Evolutionary conservation across 2,797 vertebrate species (phyloP).

Genomic region (Jordanella pulchra): DNA sequence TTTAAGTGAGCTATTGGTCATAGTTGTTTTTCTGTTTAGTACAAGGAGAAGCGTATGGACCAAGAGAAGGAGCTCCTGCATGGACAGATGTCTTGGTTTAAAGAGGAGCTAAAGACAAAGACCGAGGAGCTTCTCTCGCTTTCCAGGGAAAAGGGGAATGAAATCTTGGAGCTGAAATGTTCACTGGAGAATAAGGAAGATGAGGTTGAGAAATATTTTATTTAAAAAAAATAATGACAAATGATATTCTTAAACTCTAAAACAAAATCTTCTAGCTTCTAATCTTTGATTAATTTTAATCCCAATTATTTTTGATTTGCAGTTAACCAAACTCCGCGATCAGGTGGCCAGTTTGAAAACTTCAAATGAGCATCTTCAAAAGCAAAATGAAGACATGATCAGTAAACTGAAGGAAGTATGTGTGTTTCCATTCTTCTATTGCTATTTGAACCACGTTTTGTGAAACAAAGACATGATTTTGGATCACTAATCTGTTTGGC

Average conservation of each 20-base stretch:
- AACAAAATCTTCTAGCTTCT: not conserved
- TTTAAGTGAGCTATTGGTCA: not conserved
- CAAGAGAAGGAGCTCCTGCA: constrained; percentile 94
- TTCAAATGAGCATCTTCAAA: constrained; percentile 89
- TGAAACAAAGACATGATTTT: not conserved
- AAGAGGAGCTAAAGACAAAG: constrained; percentile 90
- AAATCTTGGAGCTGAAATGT: constrained; percentile 92
- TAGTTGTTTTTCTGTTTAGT: constrained; percentile 73
- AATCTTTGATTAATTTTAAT: not conserved
- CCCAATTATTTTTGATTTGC: constrained; percentile 26
- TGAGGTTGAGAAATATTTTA: too few relatives aligned
- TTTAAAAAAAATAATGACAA: too few relatives aligned
- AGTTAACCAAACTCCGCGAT: constrained; percentile 89
- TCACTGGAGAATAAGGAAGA: constrained; percentile 91
- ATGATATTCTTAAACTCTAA: too few relatives aligned
- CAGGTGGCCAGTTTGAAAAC: constrained; percentile 88
- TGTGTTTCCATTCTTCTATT: not conserved
- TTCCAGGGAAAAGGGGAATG: constrained; percentile 90
- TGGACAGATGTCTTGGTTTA: constrained; percentile 90
- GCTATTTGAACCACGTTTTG: not conserved
- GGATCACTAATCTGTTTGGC: not conserved
- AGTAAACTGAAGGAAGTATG: constrained; percentile 90
- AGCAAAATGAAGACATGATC: constrained; percentile 89
- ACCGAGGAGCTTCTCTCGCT: constrained; percentile 90
- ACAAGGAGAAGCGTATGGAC: constrained; percentile 93